Conservation (phyloP, 2,797 vertebrate species). For the Dermochelys coriacea region DNA sequence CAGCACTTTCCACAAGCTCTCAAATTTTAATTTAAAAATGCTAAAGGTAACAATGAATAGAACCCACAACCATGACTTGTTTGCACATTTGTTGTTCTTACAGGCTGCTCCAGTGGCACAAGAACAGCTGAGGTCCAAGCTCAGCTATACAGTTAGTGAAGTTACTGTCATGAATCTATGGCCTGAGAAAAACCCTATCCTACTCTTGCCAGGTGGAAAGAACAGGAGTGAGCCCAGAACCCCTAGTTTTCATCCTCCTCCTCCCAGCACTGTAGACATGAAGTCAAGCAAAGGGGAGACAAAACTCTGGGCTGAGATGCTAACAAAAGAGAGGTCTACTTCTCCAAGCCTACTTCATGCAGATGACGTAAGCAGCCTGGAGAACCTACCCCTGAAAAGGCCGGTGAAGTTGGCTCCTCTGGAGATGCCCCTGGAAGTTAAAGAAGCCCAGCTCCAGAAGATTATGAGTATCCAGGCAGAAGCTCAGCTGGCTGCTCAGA, state of each 20-base stretch:
- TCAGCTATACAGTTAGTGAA: slow-evolving; percentile 79
- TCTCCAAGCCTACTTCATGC: slow-evolving; percentile 56
- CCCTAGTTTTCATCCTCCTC: slow-evolving; percentile 31
- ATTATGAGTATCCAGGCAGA: slow-evolving; percentile 78
- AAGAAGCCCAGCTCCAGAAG: slow-evolving; percentile 83
- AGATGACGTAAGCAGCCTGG: slow-evolving; percentile 29
- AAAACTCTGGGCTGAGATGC: slow-evolving; percentile 32
- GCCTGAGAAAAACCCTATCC: slow-evolving; percentile 81
- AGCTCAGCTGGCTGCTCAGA: slow-evolving; percentile 63
- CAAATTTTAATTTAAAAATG: background rate
- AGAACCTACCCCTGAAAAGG: slow-evolving; percentile 70
- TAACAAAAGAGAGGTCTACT: slow-evolving; percentile 28
- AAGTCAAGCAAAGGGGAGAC: slow-evolving; percentile 20
- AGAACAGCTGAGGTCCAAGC: slow-evolving; percentile 64
- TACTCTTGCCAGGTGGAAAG: slow-evolving; percentile 69
- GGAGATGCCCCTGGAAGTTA: slow-evolving; percentile 81
- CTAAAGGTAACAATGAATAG: background rate
- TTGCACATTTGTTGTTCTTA: slow-evolving; percentile 24
- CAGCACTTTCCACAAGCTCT: background rate
- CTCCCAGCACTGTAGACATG: slow-evolving; percentile 57
- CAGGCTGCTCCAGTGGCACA: slow-evolving; percentile 59
- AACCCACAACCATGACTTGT: background rate
- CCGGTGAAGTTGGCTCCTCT: slow-evolving; percentile 85
- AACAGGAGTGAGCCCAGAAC: background rate
- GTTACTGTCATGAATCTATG: slow-evolving; percentile 77